Conservation (phyloP, 2,113 vertebrate genomes). For the Daphoenositta chrysoptera region DNA sequence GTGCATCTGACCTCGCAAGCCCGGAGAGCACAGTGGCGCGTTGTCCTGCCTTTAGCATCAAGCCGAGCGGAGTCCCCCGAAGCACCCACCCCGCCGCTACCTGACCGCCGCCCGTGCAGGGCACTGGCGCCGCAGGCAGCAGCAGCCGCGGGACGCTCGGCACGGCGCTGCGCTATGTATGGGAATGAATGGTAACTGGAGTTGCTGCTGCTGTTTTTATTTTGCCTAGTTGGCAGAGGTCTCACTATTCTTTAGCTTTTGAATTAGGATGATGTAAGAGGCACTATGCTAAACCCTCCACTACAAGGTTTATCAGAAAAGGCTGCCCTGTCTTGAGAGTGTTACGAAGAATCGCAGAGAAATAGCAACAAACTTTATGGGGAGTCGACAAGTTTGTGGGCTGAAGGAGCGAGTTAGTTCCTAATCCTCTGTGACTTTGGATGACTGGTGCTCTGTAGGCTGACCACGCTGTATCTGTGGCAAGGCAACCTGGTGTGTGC, state of each 20-base stretch:
- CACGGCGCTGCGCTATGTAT: not conserved
- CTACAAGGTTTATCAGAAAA: conserved; percentile 4
- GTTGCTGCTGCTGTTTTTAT: conserved; percentile 18
- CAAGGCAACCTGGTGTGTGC: not conserved
- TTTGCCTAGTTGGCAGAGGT: conserved; percentile 20
- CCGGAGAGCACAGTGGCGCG: not conserved
- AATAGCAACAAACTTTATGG: not conserved
- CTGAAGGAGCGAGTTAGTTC: not conserved
- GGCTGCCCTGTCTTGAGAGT: not conserved
- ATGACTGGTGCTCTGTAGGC: not conserved
- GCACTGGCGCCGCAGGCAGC: accelerated
- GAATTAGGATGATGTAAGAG: conserved; percentile 53
- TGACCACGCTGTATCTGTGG: not conserved
- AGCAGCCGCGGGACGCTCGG: not conserved
- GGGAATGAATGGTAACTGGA: not conserved
- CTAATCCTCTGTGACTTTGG: not conserved
- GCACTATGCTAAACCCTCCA: not conserved
- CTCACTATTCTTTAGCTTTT: conserved; percentile 45
- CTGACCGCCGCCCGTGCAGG: not conserved
- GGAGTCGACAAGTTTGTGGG: not conserved
- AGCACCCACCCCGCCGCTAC: not conserved
- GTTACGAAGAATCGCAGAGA: not conserved
- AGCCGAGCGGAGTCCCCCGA: not conserved
- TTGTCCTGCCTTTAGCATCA: not conserved
- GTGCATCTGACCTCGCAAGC: not conserved